A percentile compares a stretch with the other conserved stretches of the same genome.
phyloP scores from a whole-genome alignment of 2,888 invertebrate genomes.

The Lasioglossum zephyrum region DNA sequence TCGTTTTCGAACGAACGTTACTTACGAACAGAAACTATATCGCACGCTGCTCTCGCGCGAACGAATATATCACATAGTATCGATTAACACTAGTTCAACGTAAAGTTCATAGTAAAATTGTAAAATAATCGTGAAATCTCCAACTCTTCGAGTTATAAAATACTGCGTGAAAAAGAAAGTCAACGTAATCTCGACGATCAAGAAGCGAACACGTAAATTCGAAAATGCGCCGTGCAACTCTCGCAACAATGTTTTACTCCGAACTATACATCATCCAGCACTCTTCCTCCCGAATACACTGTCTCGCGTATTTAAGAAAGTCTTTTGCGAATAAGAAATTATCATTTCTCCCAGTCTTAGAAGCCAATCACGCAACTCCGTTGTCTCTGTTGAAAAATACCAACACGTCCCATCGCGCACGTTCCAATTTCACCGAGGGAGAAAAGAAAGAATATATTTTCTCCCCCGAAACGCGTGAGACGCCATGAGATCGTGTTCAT shows the following conservation, averaged over 20 bases:
- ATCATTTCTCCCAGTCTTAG: slow-evolving; percentile 69
- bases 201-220: slow-evolving; percentile 19
- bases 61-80: slow-evolving; percentile 36
- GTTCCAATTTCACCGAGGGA: not conserved
- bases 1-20: slow-evolving; percentile 10
- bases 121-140: not conserved
- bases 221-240: slow-evolving; percentile 30
- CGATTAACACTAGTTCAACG: slow-evolving; percentile 24
- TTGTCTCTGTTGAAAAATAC: slow-evolving; percentile 37
- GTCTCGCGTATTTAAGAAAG: slow-evolving; percentile 59
- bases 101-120: not conserved
- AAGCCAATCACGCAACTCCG: slow-evolving; percentile 60
- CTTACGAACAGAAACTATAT: slow-evolving; percentile 4
- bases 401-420: slow-evolving; percentile 18
- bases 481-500: slow-evolving; percentile 36
- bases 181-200: slow-evolving; percentile 25
- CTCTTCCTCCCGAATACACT: slow-evolving; percentile 61
- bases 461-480: slow-evolving; percentile 12
- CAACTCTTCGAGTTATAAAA: slow-evolving; percentile 5
- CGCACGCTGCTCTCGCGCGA: not conserved
- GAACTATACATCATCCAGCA: slow-evolving; percentile 66
- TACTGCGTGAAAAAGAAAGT: slow-evolving; percentile 18
- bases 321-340: slow-evolving; percentile 67
- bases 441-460: slow-evolving; percentile 38
- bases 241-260: slow-evolving; percentile 16